Evolutionary conservation across 1,140 invertebrate species (phyloP), one percentile per base, ranked within the genome.

Genomic region (Drosophila lini): DNA sequence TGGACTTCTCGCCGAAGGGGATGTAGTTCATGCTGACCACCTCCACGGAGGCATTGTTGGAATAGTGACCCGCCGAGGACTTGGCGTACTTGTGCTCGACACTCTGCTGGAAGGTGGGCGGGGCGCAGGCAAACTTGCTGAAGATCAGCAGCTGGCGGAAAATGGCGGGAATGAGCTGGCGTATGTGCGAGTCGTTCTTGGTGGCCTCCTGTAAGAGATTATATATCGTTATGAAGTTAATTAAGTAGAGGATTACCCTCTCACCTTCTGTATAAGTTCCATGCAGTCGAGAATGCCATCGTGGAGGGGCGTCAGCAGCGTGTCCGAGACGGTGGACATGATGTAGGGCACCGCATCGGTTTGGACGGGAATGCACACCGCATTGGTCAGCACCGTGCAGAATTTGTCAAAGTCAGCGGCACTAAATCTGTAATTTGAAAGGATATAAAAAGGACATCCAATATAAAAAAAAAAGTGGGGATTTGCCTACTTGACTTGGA

Each of bases 1-100:
- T 93, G 13, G 97, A 95, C 91, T 96, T 96, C 90, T 98, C 97
- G 73, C 97, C 97, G 93, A 98, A 98, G 47, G 97, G 96, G 77
- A 97, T 96, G 91, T 96, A 97, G 92, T 97, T 97, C 95, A 97
- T 96, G 42, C 95, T 95, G n/a, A 97, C 94, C 94, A 95, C 96
- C 80, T 97, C 96, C 65, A 94, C 93, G 93, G 93, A 84, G 82
- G 93, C 80, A 64, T 84, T 82, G 81, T 91, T 92, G 60, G 75
- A 61, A 77, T 92, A 92, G 61, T 88, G 82, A 19, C 78, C 80
- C 34, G 69, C 75, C 8, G 69, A 58, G 25, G 91, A 62, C 31
- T 92, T 92, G 10, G 73, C 71, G 58, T 91, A 91, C 58, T 91
- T 86, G 61, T 89, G 80, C 74, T 93, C 93, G 48, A 82, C 94